These are phyloP conservation scores for Panagrolaimus sp. DNA, from an alignment of 1,140 invertebrate species.

Conservation along the genomic window DNA sequence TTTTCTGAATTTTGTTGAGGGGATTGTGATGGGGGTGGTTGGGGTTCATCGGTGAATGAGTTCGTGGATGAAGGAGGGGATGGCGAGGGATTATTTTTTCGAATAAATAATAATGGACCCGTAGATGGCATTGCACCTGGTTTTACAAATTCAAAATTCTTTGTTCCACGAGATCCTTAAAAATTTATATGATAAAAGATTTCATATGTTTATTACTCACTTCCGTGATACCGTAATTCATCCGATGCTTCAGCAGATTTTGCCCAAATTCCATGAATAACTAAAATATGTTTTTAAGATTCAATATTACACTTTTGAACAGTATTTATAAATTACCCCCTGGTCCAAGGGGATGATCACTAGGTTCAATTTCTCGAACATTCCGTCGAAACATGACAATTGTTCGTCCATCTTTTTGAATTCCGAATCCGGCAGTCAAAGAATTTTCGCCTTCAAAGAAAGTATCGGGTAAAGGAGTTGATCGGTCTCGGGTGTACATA, in stretches of 20 bases:
- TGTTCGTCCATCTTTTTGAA: slow-evolving; percentile 35
- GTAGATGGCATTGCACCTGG: neutral
- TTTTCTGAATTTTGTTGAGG: no score
- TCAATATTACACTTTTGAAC: no score
- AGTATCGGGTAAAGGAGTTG: slow-evolving; percentile 37
- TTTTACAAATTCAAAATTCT: slow-evolving; percentile 2
- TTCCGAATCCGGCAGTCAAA: slow-evolving; percentile 38
- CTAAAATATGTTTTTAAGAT: no score
- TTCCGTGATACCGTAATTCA: neutral
- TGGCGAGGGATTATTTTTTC: no score
- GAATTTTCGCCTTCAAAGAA: slow-evolving; percentile 46
- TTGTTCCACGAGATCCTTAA: neutral
- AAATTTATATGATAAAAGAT: neutral
- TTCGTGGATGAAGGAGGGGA: no score
- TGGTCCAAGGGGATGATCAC: slow-evolving; percentile 44
- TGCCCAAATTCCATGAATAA: neutral
- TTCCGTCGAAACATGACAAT: slow-evolving; percentile 43
- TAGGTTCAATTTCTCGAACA: slow-evolving; percentile 45
- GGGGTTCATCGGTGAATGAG: no score
- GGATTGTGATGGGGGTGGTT: neutral
- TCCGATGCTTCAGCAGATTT: neutral
- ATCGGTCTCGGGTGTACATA: slow-evolving; percentile 48
- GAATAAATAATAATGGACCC: neutral
- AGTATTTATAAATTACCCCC: no score
- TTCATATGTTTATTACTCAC: neutral